Base-by-base conservation (phyloP, 2,797 vertebrate species). In the Sebastiscus albofasciatus region DNA sequence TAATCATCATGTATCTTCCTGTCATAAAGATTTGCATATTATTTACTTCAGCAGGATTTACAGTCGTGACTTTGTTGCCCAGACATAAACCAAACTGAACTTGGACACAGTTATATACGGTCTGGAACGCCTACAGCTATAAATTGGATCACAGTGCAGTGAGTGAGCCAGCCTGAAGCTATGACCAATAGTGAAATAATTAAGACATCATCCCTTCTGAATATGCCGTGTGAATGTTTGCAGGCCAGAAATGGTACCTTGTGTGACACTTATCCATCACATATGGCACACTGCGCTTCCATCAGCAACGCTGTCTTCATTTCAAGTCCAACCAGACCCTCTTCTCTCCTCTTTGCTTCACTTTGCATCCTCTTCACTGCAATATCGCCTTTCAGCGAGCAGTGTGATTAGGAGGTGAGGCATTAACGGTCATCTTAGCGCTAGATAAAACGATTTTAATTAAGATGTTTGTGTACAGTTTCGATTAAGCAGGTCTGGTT, bases 391-490 rank as follows among this genome's bases (percentile, higher is more conserved):
- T 61, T 71, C 67, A 83, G 81, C 42, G 24, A 67, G 80, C 65
- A 6, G 59, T 27, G 77, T 24, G 77, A 92, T 94, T 89, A 87
- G 82, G 46, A 72, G 82, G 82, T 85, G 79, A 90, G 81, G 88
- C 87, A 90, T 89, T 86, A 80, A 71, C 81, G 68, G 81, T 67
- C 86, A 88, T 85, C 76, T 80, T 74, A 24, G 42, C 31, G n/a
- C 80, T 29, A 85, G 77, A 92, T 93, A 82, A 93, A 91, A 69
- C 14, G 78, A 86, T 90, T 93, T 93, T 95, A 94, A 95, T 95
- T 94, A 94, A 92, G 90, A 89, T 87, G 84, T 91, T 93, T 94
- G 82, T 89, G 72, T 91, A 80, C 87, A 72, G 76, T 88, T 89
- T 89, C 78, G 79, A 92, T 94, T 90, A 91, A 77, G 76, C 69